A percentile compares a stretch with the other conserved stretches of the same genome.
Evolutionary conservation across 2,797 vertebrate genomes (phyloP).

Genomic region (Coccyzus lansbergi): DNA sequence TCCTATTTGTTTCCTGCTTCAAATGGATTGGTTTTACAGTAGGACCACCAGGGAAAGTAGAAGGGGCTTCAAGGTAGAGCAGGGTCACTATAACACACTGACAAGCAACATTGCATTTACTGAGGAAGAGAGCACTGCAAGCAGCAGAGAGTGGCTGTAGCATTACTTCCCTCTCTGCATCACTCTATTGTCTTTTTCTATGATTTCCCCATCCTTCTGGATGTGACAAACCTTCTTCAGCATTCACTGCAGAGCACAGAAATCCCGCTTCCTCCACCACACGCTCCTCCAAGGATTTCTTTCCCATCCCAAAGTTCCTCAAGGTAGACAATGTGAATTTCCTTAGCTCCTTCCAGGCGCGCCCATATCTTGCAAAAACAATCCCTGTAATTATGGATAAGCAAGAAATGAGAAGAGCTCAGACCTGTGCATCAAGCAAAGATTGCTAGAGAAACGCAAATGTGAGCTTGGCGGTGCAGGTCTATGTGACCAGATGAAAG

Average conservation of each 20-base stretch:
- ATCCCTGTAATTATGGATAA: too few species aligned
- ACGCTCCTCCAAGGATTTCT: constrained; percentile 79
- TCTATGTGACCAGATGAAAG: not conserved
- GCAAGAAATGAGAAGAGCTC: too few species aligned
- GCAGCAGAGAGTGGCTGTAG: not conserved
- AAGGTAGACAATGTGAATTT: constrained; percentile 74
- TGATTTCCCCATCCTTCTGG: not conserved
- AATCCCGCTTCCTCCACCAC: constrained; percentile 73
- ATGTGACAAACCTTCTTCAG: constrained; percentile 67
- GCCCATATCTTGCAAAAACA: too few species aligned
- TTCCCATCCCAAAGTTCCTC: constrained; percentile 82
- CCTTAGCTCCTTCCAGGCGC: constrained; percentile 75
- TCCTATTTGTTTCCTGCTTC: not conserved
- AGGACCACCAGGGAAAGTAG: not conserved
- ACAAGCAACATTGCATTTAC: not conserved
- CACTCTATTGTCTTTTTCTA: not conserved
- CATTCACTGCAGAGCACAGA: constrained; percentile 67
- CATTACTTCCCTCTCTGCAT: not conserved
- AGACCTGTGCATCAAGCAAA: too few species aligned
- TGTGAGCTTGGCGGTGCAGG: too few species aligned
- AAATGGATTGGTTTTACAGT: not conserved
- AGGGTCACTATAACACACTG: not conserved
- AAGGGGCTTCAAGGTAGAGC: not conserved
- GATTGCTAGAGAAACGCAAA: too few species aligned
- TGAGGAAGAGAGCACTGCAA: not conserved